Base-by-base conservation (phyloP, 2,888 invertebrate genomes). In the Kuschelorhynchus macadamiae region DNA sequence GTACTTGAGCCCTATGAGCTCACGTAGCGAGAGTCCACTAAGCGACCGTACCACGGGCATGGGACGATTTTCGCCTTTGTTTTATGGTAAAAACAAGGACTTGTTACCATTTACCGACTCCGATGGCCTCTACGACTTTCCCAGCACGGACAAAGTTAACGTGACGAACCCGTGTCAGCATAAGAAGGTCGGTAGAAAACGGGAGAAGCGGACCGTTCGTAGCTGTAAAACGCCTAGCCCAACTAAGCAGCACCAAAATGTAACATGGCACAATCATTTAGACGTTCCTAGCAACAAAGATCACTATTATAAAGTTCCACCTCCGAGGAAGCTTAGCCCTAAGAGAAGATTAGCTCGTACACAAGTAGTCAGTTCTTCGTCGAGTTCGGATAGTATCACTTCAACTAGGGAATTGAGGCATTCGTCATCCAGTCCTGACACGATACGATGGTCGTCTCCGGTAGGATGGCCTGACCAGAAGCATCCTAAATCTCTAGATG, bases 81-180 rank as follows among this genome's bases (percentile, higher is more conserved):
- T 91, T 81, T 91, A 91, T 80, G 90, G 91, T 30, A 86, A 88
- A 71, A 87, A 89, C 76, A 87, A 87, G 77, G 86, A 87, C 76
- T 79, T 85, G 62, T 81, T 91, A 66, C 91, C 91, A 12, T 90
- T 91, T 77, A 92, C 92, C 11, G 93, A 93, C 82, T 92, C 92
- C 0, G 93, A 93, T 80, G 92, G 92, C 1, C 83, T 92, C 17
- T 92, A 92, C 80, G 92, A 93, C 81, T 92, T 91, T 78, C 91
- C 92, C 2, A 92, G 92, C 80, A 91, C 92, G 4, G 92, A 92
- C 80, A 88, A 86, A 75, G 86, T 86, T 1, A 84, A 82, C 75
- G 75, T 81, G 33, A 82, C 84, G 4, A 82, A 84, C 7, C 11
- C 30, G 7, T 83, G 81, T 52, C 86, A 84, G 55, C 83, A 87